Conservation (phyloP, 2,888 invertebrate genomes). For the Eremobia ochroleuca region DNA sequence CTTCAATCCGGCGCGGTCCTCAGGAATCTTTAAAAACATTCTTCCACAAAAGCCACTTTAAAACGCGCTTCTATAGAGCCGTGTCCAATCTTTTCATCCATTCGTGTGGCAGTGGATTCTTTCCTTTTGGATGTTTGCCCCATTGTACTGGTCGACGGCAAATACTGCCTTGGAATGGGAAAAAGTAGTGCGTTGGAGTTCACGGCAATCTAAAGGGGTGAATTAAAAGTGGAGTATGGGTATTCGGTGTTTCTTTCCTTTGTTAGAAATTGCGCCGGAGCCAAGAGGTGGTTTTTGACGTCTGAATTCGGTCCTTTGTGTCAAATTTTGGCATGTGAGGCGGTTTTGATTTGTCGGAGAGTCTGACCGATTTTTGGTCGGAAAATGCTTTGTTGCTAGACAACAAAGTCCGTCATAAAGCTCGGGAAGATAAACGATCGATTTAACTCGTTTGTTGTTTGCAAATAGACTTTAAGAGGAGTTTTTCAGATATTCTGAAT, state of each 20-base stretch:
- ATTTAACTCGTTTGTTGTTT: conserved; percentile 21
- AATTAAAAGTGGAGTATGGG: conserved; percentile 62
- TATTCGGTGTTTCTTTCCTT: conserved; percentile 44
- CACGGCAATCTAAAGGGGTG: conserved; percentile 55
- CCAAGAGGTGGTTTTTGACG: conserved; percentile 60
- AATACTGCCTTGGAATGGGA: conserved; percentile 74
- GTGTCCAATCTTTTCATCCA: conserved; percentile 66
- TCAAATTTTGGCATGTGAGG: conserved; percentile 52
- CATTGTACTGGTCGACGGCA: conserved; percentile 75
- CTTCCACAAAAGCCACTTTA: conserved; percentile 61
- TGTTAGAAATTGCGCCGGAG: conserved; percentile 44
- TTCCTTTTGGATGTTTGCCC: conserved; percentile 74
- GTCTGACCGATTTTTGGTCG: conserved; percentile 49
- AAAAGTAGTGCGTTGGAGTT: conserved; percentile 69
- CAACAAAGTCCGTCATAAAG: conserved; percentile 30
- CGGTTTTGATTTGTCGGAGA: conserved; percentile 52
- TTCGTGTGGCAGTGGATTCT: conserved; percentile 61
- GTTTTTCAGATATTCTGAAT: conserved; percentile 18
- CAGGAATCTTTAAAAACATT: conserved; percentile 63
- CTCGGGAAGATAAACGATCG: conserved; percentile 40
- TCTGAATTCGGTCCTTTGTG: conserved; percentile 55
- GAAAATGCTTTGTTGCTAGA: conserved; percentile 34
- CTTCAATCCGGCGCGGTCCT: conserved; percentile 52
- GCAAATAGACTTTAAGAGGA: conserved; percentile 6
- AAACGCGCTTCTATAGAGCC: conserved; percentile 56